Percentiles rank a stretch among this genome's conserved stretches.
Evolutionary conservation across 2,797 vertebrate genomes (phyloP).

Genomic region (Amblyopsis hoosieri): DNA sequence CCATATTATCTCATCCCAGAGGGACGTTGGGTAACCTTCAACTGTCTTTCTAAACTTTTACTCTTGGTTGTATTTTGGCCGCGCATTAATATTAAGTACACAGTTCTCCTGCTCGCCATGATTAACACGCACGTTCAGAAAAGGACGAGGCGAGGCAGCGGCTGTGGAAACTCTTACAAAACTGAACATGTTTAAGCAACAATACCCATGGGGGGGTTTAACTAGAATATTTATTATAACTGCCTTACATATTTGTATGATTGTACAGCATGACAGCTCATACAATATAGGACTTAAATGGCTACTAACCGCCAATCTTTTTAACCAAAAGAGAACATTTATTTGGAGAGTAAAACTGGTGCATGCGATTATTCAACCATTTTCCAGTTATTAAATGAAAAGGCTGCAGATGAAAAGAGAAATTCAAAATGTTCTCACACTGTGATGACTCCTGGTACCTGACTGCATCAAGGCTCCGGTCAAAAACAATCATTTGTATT

Average conservation of each 20-base stretch:
- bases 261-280: no score
- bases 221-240: no score
- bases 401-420: slow-evolving; percentile 44
- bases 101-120: background rate
- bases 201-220: no score
- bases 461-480: no score
- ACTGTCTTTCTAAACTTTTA: background rate
- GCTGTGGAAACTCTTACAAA: no score
- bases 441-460: no score
- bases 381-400: slow-evolving; percentile 34
- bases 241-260: no score
- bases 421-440: slow-evolving; percentile 52
- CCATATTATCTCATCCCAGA: no score
- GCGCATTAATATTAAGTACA: background rate
- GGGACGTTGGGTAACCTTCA: background rate
- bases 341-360: slow-evolving; percentile 23
- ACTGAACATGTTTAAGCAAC: no score
- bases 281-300: no score
- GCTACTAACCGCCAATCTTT: slow-evolving; percentile 28
- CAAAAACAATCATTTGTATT: slow-evolving; percentile 4
- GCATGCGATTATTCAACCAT: slow-evolving; percentile 27
- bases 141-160: background rate
- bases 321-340: slow-evolving; percentile 35
- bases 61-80: background rate
- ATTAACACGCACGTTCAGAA: slow-evolving; percentile 8